These are phyloP conservation scores for Sinocyclocheilus anshuiensis DNA, from an alignment of 2,113 vertebrate species.

Conservation along the genomic window DNA sequence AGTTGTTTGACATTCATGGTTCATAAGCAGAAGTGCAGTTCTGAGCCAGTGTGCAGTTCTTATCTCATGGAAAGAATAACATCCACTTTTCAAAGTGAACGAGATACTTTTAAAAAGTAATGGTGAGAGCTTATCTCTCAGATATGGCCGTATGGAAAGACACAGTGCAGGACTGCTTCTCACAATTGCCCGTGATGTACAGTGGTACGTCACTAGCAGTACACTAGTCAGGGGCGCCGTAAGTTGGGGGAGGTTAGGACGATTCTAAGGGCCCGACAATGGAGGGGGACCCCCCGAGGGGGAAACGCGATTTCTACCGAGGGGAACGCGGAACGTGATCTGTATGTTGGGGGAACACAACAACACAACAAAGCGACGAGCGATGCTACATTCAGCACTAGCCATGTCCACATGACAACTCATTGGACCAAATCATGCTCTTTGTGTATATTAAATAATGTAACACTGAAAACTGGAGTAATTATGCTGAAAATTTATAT, in stretches of 20 bases:
- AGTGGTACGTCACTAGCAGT: no score
- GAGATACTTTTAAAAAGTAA: slow-evolving; percentile 3
- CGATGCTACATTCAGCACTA: no score
- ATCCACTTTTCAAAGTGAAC: slow-evolving; percentile 11
- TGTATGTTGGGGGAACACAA: no score
- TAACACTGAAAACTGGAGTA: neutral
- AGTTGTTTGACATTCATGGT: slow-evolving; percentile 4
- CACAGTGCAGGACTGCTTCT: slow-evolving; percentile 56
- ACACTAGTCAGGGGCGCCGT: no score
- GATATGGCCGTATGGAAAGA: slow-evolving; percentile 69
- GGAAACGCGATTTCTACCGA: no score
- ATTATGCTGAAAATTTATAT: neutral
- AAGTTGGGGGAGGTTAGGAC: no score
- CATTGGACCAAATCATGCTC: neutral
- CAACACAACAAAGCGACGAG: no score
- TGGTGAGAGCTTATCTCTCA: slow-evolving; percentile 58
- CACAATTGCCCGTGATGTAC: neutral
- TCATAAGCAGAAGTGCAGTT: neutral
- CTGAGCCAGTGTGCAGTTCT: neutral
- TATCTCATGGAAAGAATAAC: neutral
- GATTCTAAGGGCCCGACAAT: no score
- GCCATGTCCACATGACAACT: neutral
- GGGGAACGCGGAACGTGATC: no score
- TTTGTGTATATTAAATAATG: neutral
- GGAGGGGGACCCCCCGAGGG: no score